A percentile compares a stretch with the other conserved stretches of the same genome.
These are phyloP conservation scores for Drosophila murphyi DNA, from an alignment of 1,140 invertebrate genomes.

Conservation along the genomic window DNA sequence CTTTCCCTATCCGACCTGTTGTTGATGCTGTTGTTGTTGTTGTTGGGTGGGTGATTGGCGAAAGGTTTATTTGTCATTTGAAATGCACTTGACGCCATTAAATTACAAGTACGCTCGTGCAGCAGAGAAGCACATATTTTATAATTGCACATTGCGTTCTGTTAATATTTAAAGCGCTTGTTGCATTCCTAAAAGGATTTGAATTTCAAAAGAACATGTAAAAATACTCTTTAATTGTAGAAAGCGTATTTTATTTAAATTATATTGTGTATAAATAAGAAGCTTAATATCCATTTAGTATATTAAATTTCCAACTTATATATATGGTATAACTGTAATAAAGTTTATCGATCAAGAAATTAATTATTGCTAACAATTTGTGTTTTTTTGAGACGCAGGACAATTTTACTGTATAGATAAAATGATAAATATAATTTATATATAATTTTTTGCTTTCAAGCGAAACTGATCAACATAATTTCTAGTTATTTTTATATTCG, in stretches of 20 bases:
- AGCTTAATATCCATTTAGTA: too few relatives aligned
- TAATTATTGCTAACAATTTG: too few relatives aligned
- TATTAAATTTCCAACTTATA: too few relatives aligned
- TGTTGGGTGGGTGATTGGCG: conserved; percentile 41
- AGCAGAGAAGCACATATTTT: conserved; percentile 29
- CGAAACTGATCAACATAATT: conserved; percentile 12
- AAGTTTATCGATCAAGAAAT: too few relatives aligned
- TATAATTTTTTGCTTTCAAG: background rate
- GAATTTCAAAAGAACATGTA: background rate
- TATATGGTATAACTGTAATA: too few relatives aligned
- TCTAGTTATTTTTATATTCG: conserved; percentile 3
- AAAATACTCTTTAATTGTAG: background rate
- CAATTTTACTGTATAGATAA: too few relatives aligned
- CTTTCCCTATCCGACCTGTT: conserved; percentile 7
- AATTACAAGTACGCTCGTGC: conserved; percentile 45
- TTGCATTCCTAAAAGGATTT: conserved; percentile 34
- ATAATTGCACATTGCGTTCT: conserved; percentile 56
- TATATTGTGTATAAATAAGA: too few relatives aligned
- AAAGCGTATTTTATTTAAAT: background rate
- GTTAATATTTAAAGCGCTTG: conserved; percentile 39
- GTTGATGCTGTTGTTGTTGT: conserved; percentile 46
- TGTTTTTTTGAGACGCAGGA: too few relatives aligned
- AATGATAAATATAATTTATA: background rate
- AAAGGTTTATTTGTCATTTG: conserved; percentile 70
- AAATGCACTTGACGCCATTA: conserved; percentile 61